Conservation (phyloP, 2,888 invertebrate species). For the Amorpha juglandis region DNA sequence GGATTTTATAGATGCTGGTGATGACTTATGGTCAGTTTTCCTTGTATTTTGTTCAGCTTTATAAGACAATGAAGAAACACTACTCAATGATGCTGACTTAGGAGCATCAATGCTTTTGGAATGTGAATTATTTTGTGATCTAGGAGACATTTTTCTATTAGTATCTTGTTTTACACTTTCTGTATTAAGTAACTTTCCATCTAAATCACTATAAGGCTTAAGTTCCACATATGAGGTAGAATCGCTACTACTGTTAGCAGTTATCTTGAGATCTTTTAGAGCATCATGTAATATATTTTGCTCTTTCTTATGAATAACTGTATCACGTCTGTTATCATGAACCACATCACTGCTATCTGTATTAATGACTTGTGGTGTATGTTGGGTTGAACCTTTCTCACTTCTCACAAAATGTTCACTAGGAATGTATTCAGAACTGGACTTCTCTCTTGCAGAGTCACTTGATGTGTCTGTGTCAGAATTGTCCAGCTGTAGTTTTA, state of each 20-base stretch:
- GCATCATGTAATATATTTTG: constrained; percentile 24
- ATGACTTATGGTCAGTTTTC: constrained; percentile 44
- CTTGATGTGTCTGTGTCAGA: constrained; percentile 80
- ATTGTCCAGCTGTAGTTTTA: constrained; percentile 70
- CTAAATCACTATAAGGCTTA: constrained; percentile 64
- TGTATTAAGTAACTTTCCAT: constrained; percentile 65
- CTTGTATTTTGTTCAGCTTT: constrained; percentile 49
- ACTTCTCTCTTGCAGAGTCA: constrained; percentile 71
- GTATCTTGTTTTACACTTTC: constrained; percentile 51
- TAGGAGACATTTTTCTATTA: constrained; percentile 30
- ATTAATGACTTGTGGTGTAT: neutral
- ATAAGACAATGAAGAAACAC: constrained; percentile 49
- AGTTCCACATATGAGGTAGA: constrained; percentile 75
- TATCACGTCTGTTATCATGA: constrained; percentile 27
- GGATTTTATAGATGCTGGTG: constrained; percentile 52
- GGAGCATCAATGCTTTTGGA: constrained; percentile 43
- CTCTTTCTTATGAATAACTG: constrained; percentile 33
- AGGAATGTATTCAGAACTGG: constrained; percentile 75
- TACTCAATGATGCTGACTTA: constrained; percentile 54
- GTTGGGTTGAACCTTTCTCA: constrained; percentile 34
- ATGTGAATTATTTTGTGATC: constrained; percentile 37
- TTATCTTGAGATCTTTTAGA: constrained; percentile 47
- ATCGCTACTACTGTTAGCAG: constrained; percentile 66
- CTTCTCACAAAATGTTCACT: constrained; percentile 61
- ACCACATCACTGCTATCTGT: neutral